phyloP scores from a whole-genome alignment of 2,888 invertebrate genomes.

The Isoperla grammatica region DNA sequence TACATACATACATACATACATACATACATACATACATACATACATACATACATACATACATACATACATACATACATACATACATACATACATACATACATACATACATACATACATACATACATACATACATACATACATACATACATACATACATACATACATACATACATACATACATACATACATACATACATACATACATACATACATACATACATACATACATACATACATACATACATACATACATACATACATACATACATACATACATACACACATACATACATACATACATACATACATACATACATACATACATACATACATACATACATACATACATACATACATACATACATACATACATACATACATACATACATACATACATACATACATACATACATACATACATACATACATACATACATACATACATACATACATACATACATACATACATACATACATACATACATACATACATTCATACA shows the following conservation, averaged over 20 bases:
- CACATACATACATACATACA: not conserved
- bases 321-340: not conserved
- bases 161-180: not conserved
- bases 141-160: not conserved
- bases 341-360: not conserved
- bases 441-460: not conserved
- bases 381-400: not conserved
- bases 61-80: too few species aligned
- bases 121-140: constrained; percentile 17
- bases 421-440: not conserved
- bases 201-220: not conserved
- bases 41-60: too few species aligned
- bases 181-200: not conserved
- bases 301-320: constrained; percentile 1
- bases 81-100: not conserved
- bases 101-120: constrained; percentile 17
- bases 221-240: constrained; percentile 14
- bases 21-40: too few species aligned
- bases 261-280: not conserved
- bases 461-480: constrained; percentile 8
- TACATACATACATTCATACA: constrained; percentile 3
- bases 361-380: not conserved
- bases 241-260: constrained; percentile 8
- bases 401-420: not conserved
- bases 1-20: too few species aligned